Conservation (phyloP, 2,888 invertebrate genomes). For the Noctua pronuba region DNA sequence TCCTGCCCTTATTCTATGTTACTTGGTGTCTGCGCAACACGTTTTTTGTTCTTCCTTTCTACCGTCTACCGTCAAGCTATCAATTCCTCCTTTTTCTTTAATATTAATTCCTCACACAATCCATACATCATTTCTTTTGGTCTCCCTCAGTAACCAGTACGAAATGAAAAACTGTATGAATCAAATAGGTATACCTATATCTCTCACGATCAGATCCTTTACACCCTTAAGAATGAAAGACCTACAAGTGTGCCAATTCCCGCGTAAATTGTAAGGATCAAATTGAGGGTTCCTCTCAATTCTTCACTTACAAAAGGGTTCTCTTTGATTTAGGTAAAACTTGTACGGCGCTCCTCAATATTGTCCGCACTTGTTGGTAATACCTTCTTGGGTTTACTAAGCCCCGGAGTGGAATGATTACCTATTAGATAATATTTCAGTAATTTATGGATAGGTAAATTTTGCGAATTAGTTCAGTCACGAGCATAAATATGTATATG, state of each 20-base stretch:
- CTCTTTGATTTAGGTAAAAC: slow-evolving; percentile 55
- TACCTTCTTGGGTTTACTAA: slow-evolving; percentile 19
- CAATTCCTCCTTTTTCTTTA: not conserved
- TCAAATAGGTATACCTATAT: not conserved
- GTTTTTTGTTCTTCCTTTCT: too few species aligned
- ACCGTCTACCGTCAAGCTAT: not conserved
- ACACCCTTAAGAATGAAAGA: slow-evolving; percentile 30
- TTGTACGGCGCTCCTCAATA: slow-evolving; percentile 34
- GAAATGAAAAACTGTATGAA: not conserved
- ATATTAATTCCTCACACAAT: not conserved
- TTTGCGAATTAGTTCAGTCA: not conserved
- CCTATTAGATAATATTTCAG: not conserved
- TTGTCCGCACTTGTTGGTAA: slow-evolving; percentile 39
- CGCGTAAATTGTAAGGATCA: slow-evolving; percentile 50
- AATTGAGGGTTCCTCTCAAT: slow-evolving; percentile 57
- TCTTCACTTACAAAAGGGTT: slow-evolving; percentile 55
- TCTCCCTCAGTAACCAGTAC: not conserved
- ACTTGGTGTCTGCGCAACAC: not conserved
- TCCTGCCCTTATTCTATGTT: not conserved
- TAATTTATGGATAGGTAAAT: not conserved
- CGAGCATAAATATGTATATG: not conserved
- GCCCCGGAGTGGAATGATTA: slow-evolving; percentile 14
- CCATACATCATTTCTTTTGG: not conserved
- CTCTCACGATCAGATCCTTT: slow-evolving; percentile 14
- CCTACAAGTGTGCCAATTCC: slow-evolving; percentile 54